Percentiles rank a stretch among this genome's conserved stretches.
phyloP scores from a whole-genome alignment of 1,140 invertebrate genomes.

The Drosophila nannoptera region DNA sequence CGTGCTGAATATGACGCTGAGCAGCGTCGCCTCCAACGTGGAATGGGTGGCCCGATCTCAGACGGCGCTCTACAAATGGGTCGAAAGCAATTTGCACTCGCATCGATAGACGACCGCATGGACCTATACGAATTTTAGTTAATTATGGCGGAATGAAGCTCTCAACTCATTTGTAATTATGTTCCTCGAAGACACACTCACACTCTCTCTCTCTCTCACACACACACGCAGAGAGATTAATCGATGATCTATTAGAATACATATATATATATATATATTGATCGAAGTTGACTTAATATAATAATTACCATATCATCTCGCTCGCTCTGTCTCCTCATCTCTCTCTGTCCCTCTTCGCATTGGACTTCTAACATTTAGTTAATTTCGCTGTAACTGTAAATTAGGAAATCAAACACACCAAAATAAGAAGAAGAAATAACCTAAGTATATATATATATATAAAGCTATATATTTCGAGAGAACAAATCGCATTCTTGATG shows the following conservation, averaged over 20 bases:
- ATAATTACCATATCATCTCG: slow-evolving; percentile 68
- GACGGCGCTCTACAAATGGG: slow-evolving; percentile 77
- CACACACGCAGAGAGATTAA: slow-evolving; percentile 19
- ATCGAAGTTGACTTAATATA: slow-evolving; percentile 45
- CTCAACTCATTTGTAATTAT: slow-evolving; percentile 9
- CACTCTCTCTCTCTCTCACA: slow-evolving; percentile 13
- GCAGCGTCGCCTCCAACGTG: slow-evolving; percentile 78
- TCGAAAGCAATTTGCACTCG: slow-evolving; percentile 72
- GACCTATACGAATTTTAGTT: slow-evolving; percentile 32
- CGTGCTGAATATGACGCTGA: slow-evolving; percentile 77
- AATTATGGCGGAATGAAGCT: not conserved
- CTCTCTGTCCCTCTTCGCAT: slow-evolving; percentile 71
- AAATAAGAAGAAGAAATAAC: slow-evolving; percentile 37
- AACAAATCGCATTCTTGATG: slow-evolving; percentile 16
- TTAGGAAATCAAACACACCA: slow-evolving; percentile 39
- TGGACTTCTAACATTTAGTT: slow-evolving; percentile 33
- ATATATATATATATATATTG: too few relatives aligned
- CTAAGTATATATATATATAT: slow-evolving; percentile 31
- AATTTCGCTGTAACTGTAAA: slow-evolving; percentile 41
- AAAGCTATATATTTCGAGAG: slow-evolving; percentile 32
- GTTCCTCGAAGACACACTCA: slow-evolving; percentile 7
- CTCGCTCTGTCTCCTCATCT: too few relatives aligned
- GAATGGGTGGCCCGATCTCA: slow-evolving; percentile 78
- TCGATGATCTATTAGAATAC: too few relatives aligned
- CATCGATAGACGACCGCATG: slow-evolving; percentile 58